Conservation (phyloP, 1,140 invertebrate genomes). For the Stegodyphus dumicola region DNA sequence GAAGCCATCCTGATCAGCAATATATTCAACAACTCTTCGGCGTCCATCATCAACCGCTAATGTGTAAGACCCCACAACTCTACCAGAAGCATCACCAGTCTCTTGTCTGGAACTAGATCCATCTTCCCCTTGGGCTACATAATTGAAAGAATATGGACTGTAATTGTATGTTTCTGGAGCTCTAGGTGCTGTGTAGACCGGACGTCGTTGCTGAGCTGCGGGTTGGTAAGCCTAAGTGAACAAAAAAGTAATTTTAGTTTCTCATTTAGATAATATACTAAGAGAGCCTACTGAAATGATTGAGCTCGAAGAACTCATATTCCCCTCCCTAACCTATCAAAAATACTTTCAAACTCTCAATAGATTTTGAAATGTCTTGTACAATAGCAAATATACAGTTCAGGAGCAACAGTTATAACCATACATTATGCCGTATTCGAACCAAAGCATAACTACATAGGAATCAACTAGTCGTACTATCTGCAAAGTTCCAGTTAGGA, state of each 20-base stretch:
- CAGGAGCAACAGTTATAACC: no score
- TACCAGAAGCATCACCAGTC: conserved; percentile 27
- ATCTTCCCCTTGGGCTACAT: conserved; percentile 36
- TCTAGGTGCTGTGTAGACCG: conserved; percentile 10
- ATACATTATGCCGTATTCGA: no score
- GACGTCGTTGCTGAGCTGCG: conserved; percentile 40
- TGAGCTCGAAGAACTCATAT: no score
- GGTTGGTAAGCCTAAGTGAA: conserved; percentile 20
- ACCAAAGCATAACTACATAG: no score
- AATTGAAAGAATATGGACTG: conserved; percentile 44
- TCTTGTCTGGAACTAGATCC: conserved; percentile 55
- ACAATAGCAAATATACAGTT: no score
- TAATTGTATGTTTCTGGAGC: conserved; percentile 28
- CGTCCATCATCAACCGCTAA: conserved; percentile 59
- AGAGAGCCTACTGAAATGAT: no score
- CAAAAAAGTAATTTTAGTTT: background rate
- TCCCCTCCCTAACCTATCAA: no score
- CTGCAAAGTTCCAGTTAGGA: no score
- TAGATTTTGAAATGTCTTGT: no score
- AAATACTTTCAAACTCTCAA: no score
- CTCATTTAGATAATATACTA: no score
- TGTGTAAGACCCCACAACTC: conserved; percentile 61
- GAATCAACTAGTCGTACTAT: no score
- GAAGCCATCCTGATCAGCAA: conserved; percentile 56
- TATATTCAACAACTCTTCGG: conserved; percentile 48